Evolutionary conservation across 2,888 invertebrate genomes (phyloP).

Genomic region (Drosophila monieri): DNA sequence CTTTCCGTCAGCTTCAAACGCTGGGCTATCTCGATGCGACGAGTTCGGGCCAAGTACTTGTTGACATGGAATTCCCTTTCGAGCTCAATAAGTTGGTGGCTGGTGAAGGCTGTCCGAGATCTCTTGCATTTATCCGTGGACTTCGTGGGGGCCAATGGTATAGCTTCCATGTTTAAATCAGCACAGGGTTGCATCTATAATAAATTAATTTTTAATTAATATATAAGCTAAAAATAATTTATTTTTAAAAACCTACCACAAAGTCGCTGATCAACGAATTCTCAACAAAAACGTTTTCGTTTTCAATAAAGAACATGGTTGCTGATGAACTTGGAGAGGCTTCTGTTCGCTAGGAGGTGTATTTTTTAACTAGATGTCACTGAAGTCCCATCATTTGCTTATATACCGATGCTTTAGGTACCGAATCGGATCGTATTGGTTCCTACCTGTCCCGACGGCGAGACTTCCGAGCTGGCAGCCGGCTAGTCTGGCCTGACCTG

Average conservation of each 20-base stretch:
- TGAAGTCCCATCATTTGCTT: slow-evolving; percentile 42
- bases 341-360: slow-evolving; percentile 46
- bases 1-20: slow-evolving; percentile 94
- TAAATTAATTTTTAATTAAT: neutral
- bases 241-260: slow-evolving; percentile 11
- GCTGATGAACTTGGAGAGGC: slow-evolving; percentile 1
- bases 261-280: slow-evolving; percentile 4
- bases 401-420: slow-evolving; percentile 64
- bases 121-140: slow-evolving; percentile 29
- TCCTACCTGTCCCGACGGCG: slow-evolving; percentile 34
- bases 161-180: slow-evolving; percentile 1
- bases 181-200: slow-evolving; percentile 11
- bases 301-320: slow-evolving; percentile 22
- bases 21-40: slow-evolving; percentile 97
- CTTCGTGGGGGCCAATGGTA: slow-evolving; percentile 6
- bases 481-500: slow-evolving; percentile 42
- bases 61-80: slow-evolving; percentile 40
- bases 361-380: slow-evolving; percentile 66
- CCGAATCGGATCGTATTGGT: slow-evolving; percentile 34
- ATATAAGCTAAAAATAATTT: fast-evolving
- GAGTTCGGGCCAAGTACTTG: slow-evolving; percentile 87
- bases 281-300: slow-evolving; percentile 30
- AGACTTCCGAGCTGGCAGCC: slow-evolving; percentile 14
- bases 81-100: slow-evolving; percentile 36
- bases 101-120: slow-evolving; percentile 33